A percentile compares a stretch with the other conserved stretches of the same genome.
These are phyloP conservation scores for Oncorhynchus gorbuscha DNA, from an alignment of 2,113 vertebrate species.

Conservation along the genomic window DNA sequence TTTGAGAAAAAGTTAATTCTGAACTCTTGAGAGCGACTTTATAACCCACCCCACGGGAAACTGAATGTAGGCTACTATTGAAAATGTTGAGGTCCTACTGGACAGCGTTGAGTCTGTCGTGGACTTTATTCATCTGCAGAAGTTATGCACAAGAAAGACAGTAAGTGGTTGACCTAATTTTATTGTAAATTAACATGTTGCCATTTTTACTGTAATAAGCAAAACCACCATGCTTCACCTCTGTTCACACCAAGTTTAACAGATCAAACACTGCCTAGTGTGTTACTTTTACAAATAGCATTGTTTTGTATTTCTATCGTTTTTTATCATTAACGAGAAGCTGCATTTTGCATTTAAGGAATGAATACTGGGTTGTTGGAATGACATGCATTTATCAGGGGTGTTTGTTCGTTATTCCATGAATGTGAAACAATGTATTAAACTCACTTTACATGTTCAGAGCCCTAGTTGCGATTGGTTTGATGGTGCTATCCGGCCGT, in stretches of 20 bases:
- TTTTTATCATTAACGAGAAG: no score
- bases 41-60: constrained; percentile 23
- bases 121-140: constrained; percentile 67
- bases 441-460: no score
- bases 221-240: background rate
- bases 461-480: no score
- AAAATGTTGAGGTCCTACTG: constrained; percentile 57
- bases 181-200: background rate
- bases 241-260: background rate
- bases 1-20: constrained; percentile 17
- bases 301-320: no score
- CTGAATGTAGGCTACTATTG: constrained; percentile 27
- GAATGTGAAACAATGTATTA: no score
- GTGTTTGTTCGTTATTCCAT: background rate
- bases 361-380: background rate
- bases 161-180: constrained; percentile 64
- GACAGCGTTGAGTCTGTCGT: constrained; percentile 57
- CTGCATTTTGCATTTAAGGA: background rate
- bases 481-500: no score
- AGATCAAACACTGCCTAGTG: background rate
- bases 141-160: constrained; percentile 64
- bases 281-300: no score
- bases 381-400: background rate
- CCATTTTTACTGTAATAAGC: background rate
- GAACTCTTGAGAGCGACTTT: constrained; percentile 7